These are phyloP conservation scores for Leptopterna dolabrata DNA, from an alignment of 2,888 invertebrate species.

Conservation along the genomic window DNA sequence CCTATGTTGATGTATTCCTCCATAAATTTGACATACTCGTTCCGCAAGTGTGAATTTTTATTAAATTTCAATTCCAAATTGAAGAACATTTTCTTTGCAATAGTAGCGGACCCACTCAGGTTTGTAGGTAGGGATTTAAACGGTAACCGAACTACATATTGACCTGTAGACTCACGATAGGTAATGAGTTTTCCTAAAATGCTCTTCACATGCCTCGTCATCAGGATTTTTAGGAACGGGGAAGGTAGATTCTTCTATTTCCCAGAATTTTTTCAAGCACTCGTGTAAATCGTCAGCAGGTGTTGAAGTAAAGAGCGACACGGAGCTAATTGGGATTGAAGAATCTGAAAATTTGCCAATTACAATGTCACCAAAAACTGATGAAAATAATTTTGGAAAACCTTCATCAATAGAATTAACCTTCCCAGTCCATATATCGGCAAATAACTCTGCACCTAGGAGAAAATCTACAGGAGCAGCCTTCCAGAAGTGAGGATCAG, in stretches of 20 bases:
- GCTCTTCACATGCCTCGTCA: slow-evolving; percentile 48
- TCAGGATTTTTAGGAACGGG: not conserved
- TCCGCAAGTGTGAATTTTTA: not conserved
- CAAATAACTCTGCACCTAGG: not conserved
- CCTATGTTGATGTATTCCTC: not conserved
- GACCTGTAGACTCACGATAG: slow-evolving; percentile 46
- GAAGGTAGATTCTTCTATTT: slow-evolving; percentile 38
- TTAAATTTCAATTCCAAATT: slow-evolving; percentile 24
- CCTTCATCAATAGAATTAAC: not conserved
- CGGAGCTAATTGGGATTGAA: not conserved
- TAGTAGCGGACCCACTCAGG: not conserved
- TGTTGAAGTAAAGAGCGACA: not conserved
- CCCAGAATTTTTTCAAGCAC: slow-evolving; percentile 36
- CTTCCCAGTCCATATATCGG: not conserved
- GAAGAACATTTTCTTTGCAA: not conserved
- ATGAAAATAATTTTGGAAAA: not conserved
- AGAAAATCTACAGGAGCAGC: not conserved
- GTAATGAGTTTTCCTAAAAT: slow-evolving; percentile 44
- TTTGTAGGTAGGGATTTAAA: slow-evolving; percentile 32
- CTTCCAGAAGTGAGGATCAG: not conserved
- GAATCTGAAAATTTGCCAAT: not conserved
- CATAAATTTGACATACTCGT: slow-evolving; percentile 29
- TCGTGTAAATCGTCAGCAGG: not conserved
- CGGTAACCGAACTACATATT: slow-evolving; percentile 45
- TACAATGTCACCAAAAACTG: not conserved